Conservation (phyloP, 23 tunicate genomes). For the Phallusia fumigata region DNA sequence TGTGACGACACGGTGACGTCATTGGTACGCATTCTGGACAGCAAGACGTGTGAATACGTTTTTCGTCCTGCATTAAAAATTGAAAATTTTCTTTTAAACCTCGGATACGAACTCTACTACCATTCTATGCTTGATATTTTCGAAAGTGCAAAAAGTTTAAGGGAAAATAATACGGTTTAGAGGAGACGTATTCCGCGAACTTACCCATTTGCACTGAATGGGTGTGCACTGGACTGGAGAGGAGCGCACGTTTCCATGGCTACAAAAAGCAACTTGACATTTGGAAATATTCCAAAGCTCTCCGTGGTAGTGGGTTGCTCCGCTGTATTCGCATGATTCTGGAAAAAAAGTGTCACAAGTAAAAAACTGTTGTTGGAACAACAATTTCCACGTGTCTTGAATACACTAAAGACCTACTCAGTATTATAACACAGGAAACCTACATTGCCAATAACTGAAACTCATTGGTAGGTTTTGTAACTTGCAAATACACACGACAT, state of each 20-base stretch:
- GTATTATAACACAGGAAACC: too few relatives aligned
- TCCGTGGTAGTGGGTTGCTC: conserved; percentile 56
- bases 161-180: background rate
- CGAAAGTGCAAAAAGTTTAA: too few relatives aligned
- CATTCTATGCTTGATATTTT: too few relatives aligned
- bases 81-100: too few relatives aligned
- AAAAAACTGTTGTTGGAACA: background rate
- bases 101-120: too few relatives aligned
- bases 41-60: conserved; percentile 65
- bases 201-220: conserved; percentile 72
- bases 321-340: conserved; percentile 64
- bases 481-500: too few relatives aligned
- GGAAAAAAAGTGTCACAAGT: background rate
- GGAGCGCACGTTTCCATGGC: conserved; percentile 67
- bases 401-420: too few relatives aligned
- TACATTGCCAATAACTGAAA: too few relatives aligned
- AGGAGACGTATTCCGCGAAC: background rate
- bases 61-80: conserved; percentile 45
- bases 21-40: conserved; percentile 91
- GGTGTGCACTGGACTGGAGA: conserved; percentile 66
- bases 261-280: conserved; percentile 69
- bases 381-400: too few relatives aligned
- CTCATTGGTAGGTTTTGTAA: background rate
- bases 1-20: conserved; percentile 66
- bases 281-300: conserved; percentile 71